These are phyloP conservation scores for Apeltes quadracus DNA, from an alignment of 2,113 vertebrate species.

Conservation along the genomic window DNA sequence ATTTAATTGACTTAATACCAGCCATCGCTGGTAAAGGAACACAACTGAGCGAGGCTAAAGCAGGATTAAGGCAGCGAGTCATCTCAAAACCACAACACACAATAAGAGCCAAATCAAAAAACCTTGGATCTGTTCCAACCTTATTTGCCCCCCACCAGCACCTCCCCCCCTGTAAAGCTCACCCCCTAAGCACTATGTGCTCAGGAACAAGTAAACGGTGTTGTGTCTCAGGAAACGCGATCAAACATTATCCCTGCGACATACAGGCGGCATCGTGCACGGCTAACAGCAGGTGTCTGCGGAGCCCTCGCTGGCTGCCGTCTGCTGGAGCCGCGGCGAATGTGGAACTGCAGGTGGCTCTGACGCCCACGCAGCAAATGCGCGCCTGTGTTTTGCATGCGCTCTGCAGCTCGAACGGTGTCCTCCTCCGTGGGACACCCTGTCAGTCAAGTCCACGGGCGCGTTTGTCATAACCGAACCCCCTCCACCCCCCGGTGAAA, in stretches of 20 bases:
- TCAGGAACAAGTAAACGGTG: conserved; percentile 44
- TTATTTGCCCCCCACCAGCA: conserved; percentile 19
- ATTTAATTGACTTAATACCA: conserved; percentile 62
- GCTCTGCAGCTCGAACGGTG: conserved; percentile 9
- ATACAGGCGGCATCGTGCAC: conserved; percentile 48
- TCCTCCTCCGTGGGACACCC: conserved; percentile 40
- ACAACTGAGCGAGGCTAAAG: conserved; percentile 23
- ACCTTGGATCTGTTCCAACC: conserved; percentile 48
- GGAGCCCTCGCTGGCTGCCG: conserved; percentile 50
- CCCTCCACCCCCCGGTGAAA: conserved; percentile 23
- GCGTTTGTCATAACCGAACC: conserved; percentile 53
- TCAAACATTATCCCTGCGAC: conserved; percentile 47
- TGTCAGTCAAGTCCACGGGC: conserved; percentile 52
- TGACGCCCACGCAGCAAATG: conserved; percentile 59
- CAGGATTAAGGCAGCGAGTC: conserved; percentile 37
- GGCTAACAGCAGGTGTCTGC: conserved; percentile 57
- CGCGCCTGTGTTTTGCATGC: conserved; percentile 24
- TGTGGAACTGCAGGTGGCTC: conserved; percentile 70
- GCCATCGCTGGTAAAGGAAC: conserved; percentile 29
- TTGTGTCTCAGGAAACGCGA: conserved; percentile 63
- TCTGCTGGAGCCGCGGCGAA: conserved; percentile 71
- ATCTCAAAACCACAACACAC: conserved; percentile 47
- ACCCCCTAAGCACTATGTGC: conserved; percentile 31
- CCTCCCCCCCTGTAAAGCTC: background rate
- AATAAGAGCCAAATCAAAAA: conserved; percentile 48